phyloP scores from a whole-genome alignment of 2,113 vertebrate species.

The Pedionomus torquatus region DNA sequence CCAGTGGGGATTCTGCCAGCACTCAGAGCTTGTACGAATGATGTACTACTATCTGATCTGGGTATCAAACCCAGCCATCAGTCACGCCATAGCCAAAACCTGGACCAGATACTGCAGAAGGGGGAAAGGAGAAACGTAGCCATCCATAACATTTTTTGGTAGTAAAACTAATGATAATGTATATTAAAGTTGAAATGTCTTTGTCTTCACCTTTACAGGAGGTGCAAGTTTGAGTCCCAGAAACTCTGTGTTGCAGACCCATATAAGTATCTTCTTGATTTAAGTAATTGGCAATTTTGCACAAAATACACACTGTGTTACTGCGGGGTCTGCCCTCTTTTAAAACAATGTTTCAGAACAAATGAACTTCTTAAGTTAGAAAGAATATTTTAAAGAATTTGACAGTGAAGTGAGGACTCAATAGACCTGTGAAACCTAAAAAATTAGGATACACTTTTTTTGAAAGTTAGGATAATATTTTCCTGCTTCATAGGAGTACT shows the following conservation, averaged over 20 bases:
- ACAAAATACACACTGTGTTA: background rate
- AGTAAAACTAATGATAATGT: background rate
- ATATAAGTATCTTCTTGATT: background rate
- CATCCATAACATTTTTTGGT: background rate
- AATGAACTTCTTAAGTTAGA: background rate
- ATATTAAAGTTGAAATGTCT: background rate
- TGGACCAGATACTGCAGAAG: background rate
- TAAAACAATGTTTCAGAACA: background rate
- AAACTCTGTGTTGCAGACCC: background rate
- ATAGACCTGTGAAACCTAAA: background rate
- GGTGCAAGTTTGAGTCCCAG: background rate
- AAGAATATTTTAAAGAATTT: background rate
- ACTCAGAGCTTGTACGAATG: background rate
- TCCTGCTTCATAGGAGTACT: background rate
- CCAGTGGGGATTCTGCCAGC: background rate
- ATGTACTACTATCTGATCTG: background rate
- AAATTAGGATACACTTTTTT: background rate
- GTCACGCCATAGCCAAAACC: background rate
- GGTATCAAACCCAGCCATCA: conserved; percentile 5
- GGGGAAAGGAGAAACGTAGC: background rate
- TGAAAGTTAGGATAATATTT: background rate
- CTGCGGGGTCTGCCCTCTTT: background rate
- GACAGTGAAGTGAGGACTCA: background rate
- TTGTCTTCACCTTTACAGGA: background rate
- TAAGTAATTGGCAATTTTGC: background rate